Evolutionary conservation across 2,888 invertebrate genomes (phyloP).

Genomic region (Orthosia gothica): DNA sequence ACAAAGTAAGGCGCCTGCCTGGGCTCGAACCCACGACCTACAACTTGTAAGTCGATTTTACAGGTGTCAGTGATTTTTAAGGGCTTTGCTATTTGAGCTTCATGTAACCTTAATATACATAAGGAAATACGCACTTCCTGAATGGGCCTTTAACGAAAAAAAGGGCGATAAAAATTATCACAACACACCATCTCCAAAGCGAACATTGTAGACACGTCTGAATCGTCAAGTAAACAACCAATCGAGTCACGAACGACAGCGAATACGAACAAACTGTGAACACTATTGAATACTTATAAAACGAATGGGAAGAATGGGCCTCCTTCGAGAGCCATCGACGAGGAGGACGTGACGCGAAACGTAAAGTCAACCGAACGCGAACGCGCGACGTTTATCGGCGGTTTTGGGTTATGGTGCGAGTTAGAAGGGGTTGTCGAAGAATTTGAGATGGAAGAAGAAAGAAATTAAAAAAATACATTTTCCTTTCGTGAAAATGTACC

Average conservation of each 20-base stretch:
- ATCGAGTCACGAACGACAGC: slow-evolving; percentile 62
- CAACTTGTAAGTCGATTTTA: too few relatives aligned
- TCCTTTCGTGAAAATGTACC: slow-evolving; percentile 14
- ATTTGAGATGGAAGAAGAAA: slow-evolving; percentile 3
- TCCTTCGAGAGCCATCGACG: slow-evolving; percentile 81
- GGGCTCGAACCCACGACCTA: too few relatives aligned
- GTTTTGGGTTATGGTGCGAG: slow-evolving; percentile 65
- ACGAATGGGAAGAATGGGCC: slow-evolving; percentile 78
- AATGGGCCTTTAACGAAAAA: not conserved
- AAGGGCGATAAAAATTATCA: slow-evolving; percentile 25
- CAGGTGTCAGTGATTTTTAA: too few relatives aligned
- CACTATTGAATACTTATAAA: slow-evolving; percentile 84
- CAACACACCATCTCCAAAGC: slow-evolving; percentile 35
- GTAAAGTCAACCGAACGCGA: slow-evolving; percentile 75
- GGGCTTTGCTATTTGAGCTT: not conserved
- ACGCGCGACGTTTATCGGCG: slow-evolving; percentile 75
- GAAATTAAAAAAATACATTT: slow-evolving; percentile 12
- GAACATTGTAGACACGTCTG: slow-evolving; percentile 44
- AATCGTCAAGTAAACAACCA: slow-evolving; percentile 63
- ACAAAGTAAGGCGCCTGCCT: too few relatives aligned
- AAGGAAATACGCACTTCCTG: not conserved
- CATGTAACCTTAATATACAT: not conserved
- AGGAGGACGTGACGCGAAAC: slow-evolving; percentile 81
- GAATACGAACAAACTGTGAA: slow-evolving; percentile 77
- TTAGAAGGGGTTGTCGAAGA: slow-evolving; percentile 39